Conservation (phyloP, 2,113 vertebrate species). For the Callaeas wilsoni region DNA sequence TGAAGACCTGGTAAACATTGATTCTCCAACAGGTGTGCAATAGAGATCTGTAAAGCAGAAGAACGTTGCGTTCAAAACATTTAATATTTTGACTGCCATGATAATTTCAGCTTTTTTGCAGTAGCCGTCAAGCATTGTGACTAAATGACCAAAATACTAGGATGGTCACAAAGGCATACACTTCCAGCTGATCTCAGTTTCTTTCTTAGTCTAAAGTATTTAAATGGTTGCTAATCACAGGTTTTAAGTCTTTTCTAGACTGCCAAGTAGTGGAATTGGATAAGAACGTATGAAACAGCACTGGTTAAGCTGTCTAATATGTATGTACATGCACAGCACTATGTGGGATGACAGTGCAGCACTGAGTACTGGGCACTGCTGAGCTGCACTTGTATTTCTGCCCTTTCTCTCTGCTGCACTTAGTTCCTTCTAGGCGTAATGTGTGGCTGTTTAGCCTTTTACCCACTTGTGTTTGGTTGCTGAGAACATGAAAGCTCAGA, state of each 20-base stretch:
- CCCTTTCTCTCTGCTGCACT: not conserved
- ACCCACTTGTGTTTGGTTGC: not conserved
- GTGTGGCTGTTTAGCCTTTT: not conserved
- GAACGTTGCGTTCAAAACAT: not conserved
- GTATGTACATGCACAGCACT: too few species aligned
- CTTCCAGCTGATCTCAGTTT: not conserved
- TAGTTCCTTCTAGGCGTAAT: not conserved
- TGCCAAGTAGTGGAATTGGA: not conserved
- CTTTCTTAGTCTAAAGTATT: not conserved
- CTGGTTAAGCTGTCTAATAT: not conserved
- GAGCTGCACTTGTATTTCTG: not conserved
- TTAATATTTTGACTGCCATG: not conserved
- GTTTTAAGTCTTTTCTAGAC: not conserved
- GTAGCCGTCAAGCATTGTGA: not conserved
- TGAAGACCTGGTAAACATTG: not conserved
- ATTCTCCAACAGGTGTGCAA: not conserved
- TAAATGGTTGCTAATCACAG: not conserved
- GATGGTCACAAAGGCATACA: fast-evolving
- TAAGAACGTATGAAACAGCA: not conserved
- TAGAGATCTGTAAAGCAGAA: not conserved
- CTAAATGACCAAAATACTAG: not conserved
- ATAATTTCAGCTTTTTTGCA: not conserved
- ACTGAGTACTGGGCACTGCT: not conserved
- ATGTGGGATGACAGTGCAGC: not conserved
- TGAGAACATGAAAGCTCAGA: not conserved